Evolutionary conservation across 1,140 invertebrate genomes (phyloP), one percentile per base, ranked within the genome.

Genomic region (Caenorhabditis inopinata): DNA sequence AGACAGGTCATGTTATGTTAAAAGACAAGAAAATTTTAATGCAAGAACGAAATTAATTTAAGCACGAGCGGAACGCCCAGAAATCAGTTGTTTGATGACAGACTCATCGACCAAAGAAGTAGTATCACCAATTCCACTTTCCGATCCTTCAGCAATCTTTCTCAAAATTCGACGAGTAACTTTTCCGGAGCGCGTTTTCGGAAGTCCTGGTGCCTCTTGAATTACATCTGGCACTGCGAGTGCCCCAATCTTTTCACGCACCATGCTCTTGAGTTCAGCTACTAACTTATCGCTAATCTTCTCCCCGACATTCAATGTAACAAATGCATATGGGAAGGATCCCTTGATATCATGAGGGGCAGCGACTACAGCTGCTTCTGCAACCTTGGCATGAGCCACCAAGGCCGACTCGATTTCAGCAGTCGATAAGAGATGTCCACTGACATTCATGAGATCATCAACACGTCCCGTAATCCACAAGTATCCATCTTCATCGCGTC

Each of bases 361-460:
- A 9, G 95, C 93, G 0, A 99, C 96, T 4, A 96, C 96, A 1
- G 96, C 96, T 1, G 96, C 94, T 89, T 98, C 96, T 0, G 94
- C 92, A 0, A 98, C 93, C n/a, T 81, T 79, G 45, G 46, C 58
- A 79, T 85, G 85, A 32, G 81, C 81, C 16, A 94, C 93, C 1
- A 98, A 90, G 6, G 95, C 94, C 14, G 93, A 93, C 90, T 98
- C 96, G n/a, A 92, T 91, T 85, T 98, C 95, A 0, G 96, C 94
- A 0, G 96, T 99, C 75, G 95, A 96, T 91, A 99, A 93, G 25
- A 98, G 90, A 90, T 99, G 96, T 0, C 96, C 96, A 1, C 95
- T 97, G 0, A 98, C 96, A 89, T 99, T 98, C 68, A 98, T 90
- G 94, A 98, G 96, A 87, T 99, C 96, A 89, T 98, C 96, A 14